A percentile compares a stretch with the other conserved stretches of the same genome.
Conservation (phyloP, 2,888 invertebrate genomes). For the Ormyrus pomaceus region DNA sequence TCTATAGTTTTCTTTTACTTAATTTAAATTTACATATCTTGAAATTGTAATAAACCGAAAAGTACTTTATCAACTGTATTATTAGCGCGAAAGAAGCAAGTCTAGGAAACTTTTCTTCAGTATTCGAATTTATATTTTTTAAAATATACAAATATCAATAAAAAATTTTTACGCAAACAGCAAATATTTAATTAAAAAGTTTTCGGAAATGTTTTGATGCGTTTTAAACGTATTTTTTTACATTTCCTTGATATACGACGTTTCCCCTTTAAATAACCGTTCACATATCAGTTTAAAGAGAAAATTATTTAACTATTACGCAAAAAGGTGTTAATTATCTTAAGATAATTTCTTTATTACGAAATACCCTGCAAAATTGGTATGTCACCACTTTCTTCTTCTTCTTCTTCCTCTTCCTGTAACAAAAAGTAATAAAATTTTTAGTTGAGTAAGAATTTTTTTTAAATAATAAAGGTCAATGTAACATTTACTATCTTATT, state of each 20-base stretch:
- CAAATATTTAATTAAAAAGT: too few relatives aligned
- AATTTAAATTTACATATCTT: neutral
- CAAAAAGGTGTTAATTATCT: constrained; percentile 13
- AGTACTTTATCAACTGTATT: neutral
- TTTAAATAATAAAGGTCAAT: neutral
- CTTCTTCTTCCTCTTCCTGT: constrained; percentile 76
- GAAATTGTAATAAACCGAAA: neutral
- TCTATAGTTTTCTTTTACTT: neutral
- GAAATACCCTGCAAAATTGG: constrained; percentile 72
- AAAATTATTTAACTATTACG: constrained; percentile 45
- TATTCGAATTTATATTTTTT: neutral
- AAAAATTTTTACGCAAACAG: neutral
- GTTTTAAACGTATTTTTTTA: too few relatives aligned
- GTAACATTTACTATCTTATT: neutral
- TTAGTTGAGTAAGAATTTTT: neutral
- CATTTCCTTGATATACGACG: neutral
- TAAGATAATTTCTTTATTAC: constrained; percentile 67
- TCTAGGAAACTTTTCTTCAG: neutral
- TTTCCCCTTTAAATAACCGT: constrained; percentile 43
- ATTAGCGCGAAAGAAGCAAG: neutral
- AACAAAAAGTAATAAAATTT: constrained; percentile 34
- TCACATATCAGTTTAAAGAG: constrained; percentile 20
- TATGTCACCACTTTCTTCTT: constrained; percentile 74
- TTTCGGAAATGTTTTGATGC: too few relatives aligned
- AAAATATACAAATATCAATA: neutral